Percentiles rank a stretch among this genome's conserved stretches.
phyloP scores from a whole-genome alignment of 2,888 invertebrate genomes.

The Onchidella celtica region DNA sequence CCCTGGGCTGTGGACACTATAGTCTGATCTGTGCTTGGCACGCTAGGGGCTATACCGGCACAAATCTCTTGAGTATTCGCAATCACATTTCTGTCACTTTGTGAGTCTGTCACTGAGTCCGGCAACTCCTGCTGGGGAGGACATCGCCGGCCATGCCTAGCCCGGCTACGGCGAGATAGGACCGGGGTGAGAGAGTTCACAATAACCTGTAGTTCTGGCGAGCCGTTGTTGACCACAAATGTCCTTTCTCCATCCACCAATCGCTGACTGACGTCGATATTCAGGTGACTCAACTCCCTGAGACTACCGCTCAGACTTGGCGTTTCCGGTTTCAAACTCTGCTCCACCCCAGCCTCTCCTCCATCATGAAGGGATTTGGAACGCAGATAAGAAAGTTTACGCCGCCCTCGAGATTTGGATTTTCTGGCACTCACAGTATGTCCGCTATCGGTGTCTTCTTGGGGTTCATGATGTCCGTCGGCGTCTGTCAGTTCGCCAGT shows the following conservation, averaged over 20 bases:
- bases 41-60: background rate
- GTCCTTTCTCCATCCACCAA: constrained; percentile 33
- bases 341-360: background rate
- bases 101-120: background rate
- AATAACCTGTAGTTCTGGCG: constrained; percentile 70
- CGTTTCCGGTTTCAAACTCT: background rate
- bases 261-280: constrained; percentile 46
- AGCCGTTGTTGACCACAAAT: constrained; percentile 52
- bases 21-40: background rate
- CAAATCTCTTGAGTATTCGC: background rate
- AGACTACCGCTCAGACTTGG: constrained; percentile 24
- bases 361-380: constrained; percentile 32
- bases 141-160: constrained; percentile 31
- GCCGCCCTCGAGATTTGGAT: background rate
- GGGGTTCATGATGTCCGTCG: background rate
- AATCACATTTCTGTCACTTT: no score
- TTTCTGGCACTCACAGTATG: background rate
- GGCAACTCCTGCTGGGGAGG: background rate
- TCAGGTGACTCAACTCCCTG: constrained; percentile 37
- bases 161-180: constrained; percentile 59
- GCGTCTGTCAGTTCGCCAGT: background rate
- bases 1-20: background rate
- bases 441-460: background rate
- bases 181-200: constrained; percentile 71
- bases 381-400: background rate